These are phyloP conservation scores for Spheniscus humboldti DNA, from an alignment of 2,797 vertebrate species.

Conservation along the genomic window DNA sequence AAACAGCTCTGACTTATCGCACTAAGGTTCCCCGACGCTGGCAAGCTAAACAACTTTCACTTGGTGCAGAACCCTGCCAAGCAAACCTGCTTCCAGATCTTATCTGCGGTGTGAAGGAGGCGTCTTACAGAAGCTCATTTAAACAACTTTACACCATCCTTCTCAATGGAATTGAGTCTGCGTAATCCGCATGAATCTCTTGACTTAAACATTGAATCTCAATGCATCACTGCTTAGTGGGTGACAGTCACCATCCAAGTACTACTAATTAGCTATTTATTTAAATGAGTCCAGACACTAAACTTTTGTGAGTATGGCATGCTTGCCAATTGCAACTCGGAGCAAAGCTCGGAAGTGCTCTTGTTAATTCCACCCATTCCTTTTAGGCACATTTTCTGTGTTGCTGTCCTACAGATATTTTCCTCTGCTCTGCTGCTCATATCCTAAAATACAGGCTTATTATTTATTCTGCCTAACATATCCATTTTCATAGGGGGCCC, in stretches of 20 bases:
- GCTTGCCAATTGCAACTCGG: background rate
- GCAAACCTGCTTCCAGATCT: background rate
- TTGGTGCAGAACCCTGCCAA: background rate
- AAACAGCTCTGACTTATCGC: background rate
- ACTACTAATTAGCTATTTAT: slow-evolving; percentile 1
- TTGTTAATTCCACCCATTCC: background rate
- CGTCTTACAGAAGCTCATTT: background rate
- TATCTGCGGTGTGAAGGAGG: background rate
- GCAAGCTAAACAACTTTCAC: background rate
- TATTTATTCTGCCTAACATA: background rate
- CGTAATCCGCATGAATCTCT: background rate
- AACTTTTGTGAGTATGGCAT: background rate
- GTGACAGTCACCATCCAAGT: background rate
- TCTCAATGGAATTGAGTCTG: background rate
- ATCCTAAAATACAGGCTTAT: background rate
- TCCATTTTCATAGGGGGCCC: background rate
- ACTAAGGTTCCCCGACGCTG: background rate
- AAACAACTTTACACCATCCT: background rate
- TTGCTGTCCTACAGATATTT: background rate
- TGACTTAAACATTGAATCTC: background rate
- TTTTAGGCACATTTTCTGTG: background rate
- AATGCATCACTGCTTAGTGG: background rate
- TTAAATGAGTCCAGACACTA: background rate
- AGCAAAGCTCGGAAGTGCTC: background rate
- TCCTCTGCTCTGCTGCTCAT: background rate